A percentile compares a stretch with the other conserved stretches of the same genome.
These are phyloP conservation scores for Euphysa ruthae DNA, from an alignment of 30 jellyfish, hydroid and myxozoan species.

Conservation along the genomic window DNA sequence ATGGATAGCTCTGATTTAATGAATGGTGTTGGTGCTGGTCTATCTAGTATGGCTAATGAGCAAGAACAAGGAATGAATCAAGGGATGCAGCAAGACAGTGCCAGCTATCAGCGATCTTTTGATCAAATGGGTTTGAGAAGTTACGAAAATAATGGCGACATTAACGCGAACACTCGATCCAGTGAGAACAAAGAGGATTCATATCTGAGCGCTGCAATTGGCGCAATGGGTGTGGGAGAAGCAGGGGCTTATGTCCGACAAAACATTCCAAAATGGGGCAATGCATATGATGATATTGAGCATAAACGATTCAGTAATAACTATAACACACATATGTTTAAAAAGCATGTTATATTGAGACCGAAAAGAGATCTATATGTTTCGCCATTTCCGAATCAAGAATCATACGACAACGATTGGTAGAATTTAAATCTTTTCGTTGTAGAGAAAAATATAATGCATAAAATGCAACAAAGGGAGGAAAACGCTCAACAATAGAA, in stretches of 20 bases:
- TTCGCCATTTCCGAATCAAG: conserved; percentile 29
- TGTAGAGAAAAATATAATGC: no score
- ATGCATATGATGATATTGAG: not conserved
- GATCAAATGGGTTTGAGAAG: conserved; percentile 13
- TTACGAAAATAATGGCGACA: conserved; percentile 4
- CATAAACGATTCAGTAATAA: conserved; percentile 8
- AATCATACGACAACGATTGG: conserved; percentile 19
- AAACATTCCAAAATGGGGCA: conserved; percentile 19
- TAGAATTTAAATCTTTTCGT: no score
- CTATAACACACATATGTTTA: conserved; percentile 35
- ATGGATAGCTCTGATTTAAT: conserved; percentile 9
- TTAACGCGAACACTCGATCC: conserved; percentile 20
- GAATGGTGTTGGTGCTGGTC: conserved; percentile 23
- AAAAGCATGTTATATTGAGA: conserved; percentile 18
- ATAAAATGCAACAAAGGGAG: no score
- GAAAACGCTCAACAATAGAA: no score
- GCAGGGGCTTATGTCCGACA: conserved; percentile 12
- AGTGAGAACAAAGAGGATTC: conserved; percentile 14
- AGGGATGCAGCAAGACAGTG: conserved; percentile 10
- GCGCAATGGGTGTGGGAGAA: conserved; percentile 18
- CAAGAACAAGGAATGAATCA: conserved; percentile 1
- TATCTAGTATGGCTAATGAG: not conserved
- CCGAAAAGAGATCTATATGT: conserved; percentile 23
- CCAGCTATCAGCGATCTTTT: no score
- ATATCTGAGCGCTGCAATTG: conserved; percentile 11